phyloP scores from a whole-genome alignment of 2,113 vertebrate genomes.

The Oncorhynchus mykiss region DNA sequence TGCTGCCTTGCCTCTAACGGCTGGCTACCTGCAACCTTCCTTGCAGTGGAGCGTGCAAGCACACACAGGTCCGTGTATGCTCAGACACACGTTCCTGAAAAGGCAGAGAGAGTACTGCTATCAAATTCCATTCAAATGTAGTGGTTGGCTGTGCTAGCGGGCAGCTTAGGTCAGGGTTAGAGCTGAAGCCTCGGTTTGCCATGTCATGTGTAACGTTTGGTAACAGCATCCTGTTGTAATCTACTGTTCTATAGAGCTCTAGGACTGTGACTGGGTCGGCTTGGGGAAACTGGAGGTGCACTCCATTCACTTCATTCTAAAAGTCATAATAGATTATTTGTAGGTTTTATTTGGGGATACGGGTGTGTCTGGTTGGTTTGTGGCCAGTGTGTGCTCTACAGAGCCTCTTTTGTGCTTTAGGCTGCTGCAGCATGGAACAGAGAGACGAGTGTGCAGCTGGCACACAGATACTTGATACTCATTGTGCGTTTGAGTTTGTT shows the following conservation, averaged over 20 bases:
- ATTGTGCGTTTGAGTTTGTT: neutral
- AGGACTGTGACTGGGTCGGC: neutral
- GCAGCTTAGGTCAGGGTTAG: neutral
- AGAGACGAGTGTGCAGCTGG: neutral
- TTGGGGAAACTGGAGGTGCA: neutral
- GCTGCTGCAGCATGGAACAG: slow-evolving; percentile 11
- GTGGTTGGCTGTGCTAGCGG: slow-evolving; percentile 3
- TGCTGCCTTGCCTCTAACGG: too few species aligned
- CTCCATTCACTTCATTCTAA: neutral
- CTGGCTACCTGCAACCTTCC: neutral
- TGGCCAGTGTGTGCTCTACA: slow-evolving; percentile 17
- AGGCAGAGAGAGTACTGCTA: neutral
- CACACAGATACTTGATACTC: neutral
- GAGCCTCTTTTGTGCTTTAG: slow-evolving; percentile 10
- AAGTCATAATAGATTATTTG: neutral
- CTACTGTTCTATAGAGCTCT: neutral
- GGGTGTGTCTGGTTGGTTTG: slow-evolving; percentile 43
- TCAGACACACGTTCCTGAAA: slow-evolving; percentile 3
- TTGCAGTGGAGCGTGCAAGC: neutral
- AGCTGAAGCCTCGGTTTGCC: neutral
- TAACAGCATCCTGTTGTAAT: neutral
- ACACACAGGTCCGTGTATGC: slow-evolving; percentile 14
- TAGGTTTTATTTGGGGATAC: slow-evolving; percentile 17
- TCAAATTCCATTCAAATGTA: slow-evolving; percentile 17
- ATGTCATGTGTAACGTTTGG: neutral